Evolutionary conservation across 2,888 invertebrate species (phyloP).

Genomic region (Agrotis segetum): DNA sequence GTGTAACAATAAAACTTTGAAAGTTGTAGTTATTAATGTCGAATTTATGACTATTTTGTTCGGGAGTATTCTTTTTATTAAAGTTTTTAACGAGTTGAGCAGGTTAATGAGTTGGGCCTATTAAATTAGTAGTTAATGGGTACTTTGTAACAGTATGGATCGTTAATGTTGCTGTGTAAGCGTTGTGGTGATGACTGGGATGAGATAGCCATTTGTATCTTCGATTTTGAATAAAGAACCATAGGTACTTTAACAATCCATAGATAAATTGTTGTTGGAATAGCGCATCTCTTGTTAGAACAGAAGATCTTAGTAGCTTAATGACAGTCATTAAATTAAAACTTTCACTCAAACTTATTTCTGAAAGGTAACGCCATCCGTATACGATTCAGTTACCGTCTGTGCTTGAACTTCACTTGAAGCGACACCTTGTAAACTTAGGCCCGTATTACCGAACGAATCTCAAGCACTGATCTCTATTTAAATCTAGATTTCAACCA

Average conservation of each 20-base stretch:
- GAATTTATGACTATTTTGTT: slow-evolving; percentile 79
- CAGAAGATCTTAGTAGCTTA: background rate
- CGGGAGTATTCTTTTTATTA: slow-evolving; percentile 69
- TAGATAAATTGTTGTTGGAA: background rate
- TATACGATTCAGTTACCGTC: no score
- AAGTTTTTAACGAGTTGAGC: slow-evolving; percentile 84
- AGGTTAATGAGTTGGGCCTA: slow-evolving; percentile 85
- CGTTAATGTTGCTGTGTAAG: slow-evolving; percentile 53
- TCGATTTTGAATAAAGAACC: no score
- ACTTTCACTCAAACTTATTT: no score
- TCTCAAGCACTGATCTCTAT: no score
- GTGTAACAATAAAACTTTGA: slow-evolving; percentile 56
- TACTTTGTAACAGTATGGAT: slow-evolving; percentile 68
- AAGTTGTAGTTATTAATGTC: slow-evolving; percentile 69
- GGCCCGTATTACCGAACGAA: no score
- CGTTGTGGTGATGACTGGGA: slow-evolving; percentile 7
- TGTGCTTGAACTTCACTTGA: no score
- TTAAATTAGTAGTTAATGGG: slow-evolving; percentile 77
- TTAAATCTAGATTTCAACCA: no score
- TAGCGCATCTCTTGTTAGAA: background rate
- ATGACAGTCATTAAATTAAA: no score
- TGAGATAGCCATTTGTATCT: slow-evolving; percentile 2
- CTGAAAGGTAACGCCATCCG: no score
- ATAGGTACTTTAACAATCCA: no score
- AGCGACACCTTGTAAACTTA: no score